Percentiles rank a stretch among this genome's conserved stretches.
These are phyloP conservation scores for Luidia sarsii DNA, from an alignment of 53 echinoderm and acorn worm genomes.

Conservation along the genomic window DNA sequence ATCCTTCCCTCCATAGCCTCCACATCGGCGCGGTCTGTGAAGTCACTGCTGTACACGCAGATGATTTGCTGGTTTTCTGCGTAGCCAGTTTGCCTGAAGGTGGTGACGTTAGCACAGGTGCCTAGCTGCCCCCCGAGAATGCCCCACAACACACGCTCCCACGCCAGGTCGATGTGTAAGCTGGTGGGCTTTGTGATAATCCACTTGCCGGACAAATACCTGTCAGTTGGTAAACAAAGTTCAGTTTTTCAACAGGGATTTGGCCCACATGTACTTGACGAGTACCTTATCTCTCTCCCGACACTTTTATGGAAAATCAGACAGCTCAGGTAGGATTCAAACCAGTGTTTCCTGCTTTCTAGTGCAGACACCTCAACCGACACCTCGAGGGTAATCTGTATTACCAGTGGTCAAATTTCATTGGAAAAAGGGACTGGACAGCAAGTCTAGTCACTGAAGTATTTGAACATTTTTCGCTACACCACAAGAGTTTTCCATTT, in stretches of 20 bases:
- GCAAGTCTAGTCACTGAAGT: too few relatives aligned
- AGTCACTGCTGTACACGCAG: conserved; percentile 59
- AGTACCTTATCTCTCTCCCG: too few relatives aligned
- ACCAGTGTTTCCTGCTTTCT: too few relatives aligned
- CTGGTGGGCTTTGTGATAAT: conserved; percentile 16
- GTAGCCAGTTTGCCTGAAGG: not conserved
- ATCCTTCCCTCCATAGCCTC: conserved; percentile 29
- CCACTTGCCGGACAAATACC: conserved; percentile 55
- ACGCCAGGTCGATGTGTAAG: conserved; percentile 28
- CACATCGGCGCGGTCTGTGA: conserved; percentile 34
- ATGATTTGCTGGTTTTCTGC: conserved; percentile 5
- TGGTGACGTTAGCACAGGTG: conserved; percentile 43
- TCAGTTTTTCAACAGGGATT: too few relatives aligned
- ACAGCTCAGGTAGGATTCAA: too few relatives aligned
- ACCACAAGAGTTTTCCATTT: too few relatives aligned
- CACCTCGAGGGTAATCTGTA: not conserved
- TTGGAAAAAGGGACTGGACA: not conserved
- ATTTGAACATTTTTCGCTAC: too few relatives aligned
- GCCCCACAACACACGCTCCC: conserved; percentile 53
- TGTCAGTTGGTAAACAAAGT: too few relatives aligned
- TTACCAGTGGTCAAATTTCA: not conserved
- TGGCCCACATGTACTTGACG: too few relatives aligned
- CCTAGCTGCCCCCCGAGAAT: conserved; percentile 32
- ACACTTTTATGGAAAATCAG: too few relatives aligned
- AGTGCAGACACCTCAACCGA: too few relatives aligned